Evolutionary conservation across 53 echinoderm and acorn worm species (phyloP).

Genomic region (Arbacia lixula): DNA sequence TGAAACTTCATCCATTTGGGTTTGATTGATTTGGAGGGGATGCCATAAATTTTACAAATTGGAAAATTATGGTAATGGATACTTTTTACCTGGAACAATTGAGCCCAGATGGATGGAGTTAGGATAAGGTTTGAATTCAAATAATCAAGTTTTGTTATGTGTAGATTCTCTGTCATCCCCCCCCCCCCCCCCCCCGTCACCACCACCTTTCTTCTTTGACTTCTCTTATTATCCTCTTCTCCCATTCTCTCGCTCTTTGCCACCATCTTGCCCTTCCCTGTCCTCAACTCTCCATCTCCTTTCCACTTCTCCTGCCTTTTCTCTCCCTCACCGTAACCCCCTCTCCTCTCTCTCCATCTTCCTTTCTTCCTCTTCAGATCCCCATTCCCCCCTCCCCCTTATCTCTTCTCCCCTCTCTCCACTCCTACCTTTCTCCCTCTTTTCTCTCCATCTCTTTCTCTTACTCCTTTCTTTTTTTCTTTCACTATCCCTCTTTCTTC

Average conservation of each 20-base stretch:
- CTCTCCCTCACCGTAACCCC: not conserved
- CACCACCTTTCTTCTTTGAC: not conserved
- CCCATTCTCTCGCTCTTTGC: not conserved
- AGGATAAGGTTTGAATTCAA: constrained; percentile 7
- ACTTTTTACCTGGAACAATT: constrained; percentile 9
- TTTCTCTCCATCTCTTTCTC: not conserved
- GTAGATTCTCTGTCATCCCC: not conserved
- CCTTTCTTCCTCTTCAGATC: not conserved
- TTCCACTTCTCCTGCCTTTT: not conserved
- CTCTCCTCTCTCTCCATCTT: not conserved
- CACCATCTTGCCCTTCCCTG: not conserved
- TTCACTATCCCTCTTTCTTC: not conserved
- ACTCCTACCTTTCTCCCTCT: not conserved
- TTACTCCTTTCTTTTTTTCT: not conserved
- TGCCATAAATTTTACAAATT: constrained; percentile 37
- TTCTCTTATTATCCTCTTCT: not conserved
- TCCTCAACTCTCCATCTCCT: not conserved
- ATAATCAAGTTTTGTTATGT: no score
- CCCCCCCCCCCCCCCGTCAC: not conserved
- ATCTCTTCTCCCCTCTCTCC: not conserved
- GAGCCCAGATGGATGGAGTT: not conserved
- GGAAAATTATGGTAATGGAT: constrained; percentile 48
- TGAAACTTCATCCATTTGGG: not conserved
- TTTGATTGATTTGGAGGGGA: constrained; percentile 20
- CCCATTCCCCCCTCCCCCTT: not conserved